Percentiles rank a stretch among this genome's conserved stretches.
These are phyloP conservation scores for Caenorhabditis sulstoni DNA, from an alignment of 2,888 invertebrate genomes.

Conservation along the genomic window DNA sequence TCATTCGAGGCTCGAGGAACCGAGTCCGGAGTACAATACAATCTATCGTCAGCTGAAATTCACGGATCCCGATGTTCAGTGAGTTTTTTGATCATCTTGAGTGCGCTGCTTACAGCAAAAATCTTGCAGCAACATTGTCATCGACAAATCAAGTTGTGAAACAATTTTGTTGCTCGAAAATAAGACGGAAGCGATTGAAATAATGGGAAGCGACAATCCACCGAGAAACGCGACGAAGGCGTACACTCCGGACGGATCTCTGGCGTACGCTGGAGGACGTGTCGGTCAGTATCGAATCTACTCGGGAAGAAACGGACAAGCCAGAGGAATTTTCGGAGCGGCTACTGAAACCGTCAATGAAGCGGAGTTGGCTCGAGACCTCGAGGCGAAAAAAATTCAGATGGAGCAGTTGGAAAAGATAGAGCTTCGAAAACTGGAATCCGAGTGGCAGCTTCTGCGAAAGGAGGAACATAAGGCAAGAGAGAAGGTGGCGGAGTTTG, in stretches of 20 bases:
- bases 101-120: no score
- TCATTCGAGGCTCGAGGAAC: constrained; percentile 37
- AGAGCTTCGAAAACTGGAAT: neutral
- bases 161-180: constrained; percentile 65
- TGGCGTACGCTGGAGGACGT: constrained; percentile 47
- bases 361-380: neutral
- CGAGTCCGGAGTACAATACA: constrained; percentile 11
- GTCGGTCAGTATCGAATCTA: constrained; percentile 56
- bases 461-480: neutral
- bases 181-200: constrained; percentile 69
- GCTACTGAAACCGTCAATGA: constrained; percentile 17
- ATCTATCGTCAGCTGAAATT: constrained; percentile 37
- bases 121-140: constrained; percentile 63
- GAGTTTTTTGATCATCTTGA: neutral
- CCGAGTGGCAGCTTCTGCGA: neutral
- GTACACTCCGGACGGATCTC: constrained; percentile 62
- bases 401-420: neutral
- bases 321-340: constrained; percentile 20
- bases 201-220: constrained; percentile 70
- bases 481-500: constrained; percentile 2
- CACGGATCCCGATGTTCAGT: constrained; percentile 55
- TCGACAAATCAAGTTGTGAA: constrained; percentile 70
- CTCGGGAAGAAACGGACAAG: constrained; percentile 1
- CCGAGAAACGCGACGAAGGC: constrained; percentile 63
- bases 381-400: neutral